Evolutionary conservation across 2,888 invertebrate genomes (phyloP).

Genomic region (Zootermopsis nevadensis): DNA sequence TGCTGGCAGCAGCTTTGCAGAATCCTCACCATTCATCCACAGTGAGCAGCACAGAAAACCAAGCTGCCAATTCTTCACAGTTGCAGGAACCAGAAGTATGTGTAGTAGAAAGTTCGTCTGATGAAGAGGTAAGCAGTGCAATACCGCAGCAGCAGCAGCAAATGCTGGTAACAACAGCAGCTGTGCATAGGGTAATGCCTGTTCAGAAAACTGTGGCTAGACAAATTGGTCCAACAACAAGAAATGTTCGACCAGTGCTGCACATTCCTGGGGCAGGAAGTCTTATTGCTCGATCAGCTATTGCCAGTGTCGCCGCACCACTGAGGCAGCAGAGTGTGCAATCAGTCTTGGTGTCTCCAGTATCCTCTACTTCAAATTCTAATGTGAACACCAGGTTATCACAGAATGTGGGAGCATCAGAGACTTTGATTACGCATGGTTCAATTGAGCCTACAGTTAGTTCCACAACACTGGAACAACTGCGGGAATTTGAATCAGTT

Average conservation of each 20-base stretch:
- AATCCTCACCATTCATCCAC: slow-evolving; percentile 18
- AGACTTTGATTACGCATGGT: slow-evolving; percentile 56
- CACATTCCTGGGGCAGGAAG: slow-evolving; percentile 72
- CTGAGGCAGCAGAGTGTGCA: slow-evolving; percentile 58
- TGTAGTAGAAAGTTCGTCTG: slow-evolving; percentile 51
- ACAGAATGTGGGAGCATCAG: slow-evolving; percentile 56
- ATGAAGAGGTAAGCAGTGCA: slow-evolving; percentile 47
- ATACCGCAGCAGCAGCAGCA: slow-evolving; percentile 24
- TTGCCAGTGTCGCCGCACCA: slow-evolving; percentile 59
- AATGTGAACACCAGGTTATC: slow-evolving; percentile 60
- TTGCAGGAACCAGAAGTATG: slow-evolving; percentile 44
- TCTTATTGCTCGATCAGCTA: slow-evolving; percentile 54
- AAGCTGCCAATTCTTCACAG: slow-evolving; percentile 18
- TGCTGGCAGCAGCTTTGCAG: slow-evolving; percentile 63
- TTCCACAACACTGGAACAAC: slow-evolving; percentile 80
- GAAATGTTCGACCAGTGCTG: slow-evolving; percentile 68
- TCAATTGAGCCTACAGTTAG: slow-evolving; percentile 73
- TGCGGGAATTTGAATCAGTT: slow-evolving; percentile 84
- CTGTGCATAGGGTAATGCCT: slow-evolving; percentile 59
- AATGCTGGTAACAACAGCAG: slow-evolving; percentile 51
- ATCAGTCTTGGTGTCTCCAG: slow-evolving; percentile 39
- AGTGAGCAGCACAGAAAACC: background rate
- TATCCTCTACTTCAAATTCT: slow-evolving; percentile 32
- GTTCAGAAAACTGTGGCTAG: slow-evolving; percentile 42
- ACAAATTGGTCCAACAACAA: slow-evolving; percentile 65